A percentile compares a stretch with the other conserved stretches of the same genome.
phyloP scores from a whole-genome alignment of 2,888 invertebrate species.

The Zhengitettix transpicula region DNA sequence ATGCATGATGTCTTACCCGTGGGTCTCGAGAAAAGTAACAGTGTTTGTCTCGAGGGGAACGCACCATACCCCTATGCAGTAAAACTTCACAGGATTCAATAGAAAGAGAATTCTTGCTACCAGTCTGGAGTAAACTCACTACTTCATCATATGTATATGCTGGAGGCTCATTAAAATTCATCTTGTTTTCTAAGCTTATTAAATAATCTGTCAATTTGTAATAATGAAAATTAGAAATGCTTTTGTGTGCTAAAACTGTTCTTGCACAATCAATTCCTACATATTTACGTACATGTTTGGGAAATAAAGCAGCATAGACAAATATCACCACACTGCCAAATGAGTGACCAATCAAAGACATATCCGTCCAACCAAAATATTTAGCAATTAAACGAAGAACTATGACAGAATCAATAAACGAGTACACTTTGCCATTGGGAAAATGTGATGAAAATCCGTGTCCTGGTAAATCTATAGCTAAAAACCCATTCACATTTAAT shows the following conservation, averaged over 20 bases:
- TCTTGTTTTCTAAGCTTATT: slow-evolving; percentile 19
- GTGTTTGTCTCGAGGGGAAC: slow-evolving; percentile 35
- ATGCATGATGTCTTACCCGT: slow-evolving; percentile 36
- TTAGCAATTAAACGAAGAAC: slow-evolving; percentile 37
- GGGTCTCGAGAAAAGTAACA: slow-evolving; percentile 48
- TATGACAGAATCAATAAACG: slow-evolving; percentile 26
- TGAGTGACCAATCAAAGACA: slow-evolving; percentile 51
- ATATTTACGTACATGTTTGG: slow-evolving; percentile 39
- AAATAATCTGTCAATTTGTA: slow-evolving; percentile 30
- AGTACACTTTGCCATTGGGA: slow-evolving; percentile 39
- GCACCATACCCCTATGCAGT: slow-evolving; percentile 32
- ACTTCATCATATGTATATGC: slow-evolving; percentile 43
- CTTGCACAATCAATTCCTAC: slow-evolving; percentile 24
- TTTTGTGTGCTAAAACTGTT: background rate
- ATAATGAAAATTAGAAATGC: slow-evolving; percentile 9
- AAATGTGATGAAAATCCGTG: slow-evolving; percentile 50
- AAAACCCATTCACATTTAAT: slow-evolving; percentile 31
- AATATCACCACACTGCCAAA: slow-evolving; percentile 32
- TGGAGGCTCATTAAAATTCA: slow-evolving; percentile 35
- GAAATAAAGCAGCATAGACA: slow-evolving; percentile 41
- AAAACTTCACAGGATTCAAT: slow-evolving; percentile 32
- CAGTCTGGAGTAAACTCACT: slow-evolving; percentile 35
- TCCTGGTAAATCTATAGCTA: slow-evolving; percentile 52
- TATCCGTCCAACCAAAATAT: slow-evolving; percentile 48
- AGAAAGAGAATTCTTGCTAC: slow-evolving; percentile 37